Evolutionary conservation across 2,113 vertebrate genomes (phyloP), one percentile per base, ranked within the genome.

Genomic region (Anseranas semipalmata): DNA sequence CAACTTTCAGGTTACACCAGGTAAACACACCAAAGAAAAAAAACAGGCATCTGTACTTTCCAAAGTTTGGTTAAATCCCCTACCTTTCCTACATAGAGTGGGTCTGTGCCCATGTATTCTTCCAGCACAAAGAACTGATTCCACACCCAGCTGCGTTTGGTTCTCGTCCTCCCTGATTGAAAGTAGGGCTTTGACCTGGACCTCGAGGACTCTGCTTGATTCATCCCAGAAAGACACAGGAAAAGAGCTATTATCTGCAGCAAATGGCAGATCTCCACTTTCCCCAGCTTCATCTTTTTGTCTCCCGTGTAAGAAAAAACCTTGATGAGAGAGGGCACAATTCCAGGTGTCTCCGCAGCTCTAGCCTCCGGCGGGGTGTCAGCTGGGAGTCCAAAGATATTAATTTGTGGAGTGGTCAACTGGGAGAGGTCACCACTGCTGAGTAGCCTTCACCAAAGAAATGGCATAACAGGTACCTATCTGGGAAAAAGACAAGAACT

Each of bases 71-170:
- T 76, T 81, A 82, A 77, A 85, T 59, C 20, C 88, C 99, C 98
- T 98, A 99, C 99, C 99, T 99, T 99, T 95, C 99, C 99, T 80
- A 99, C 99, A 93, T 99, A 99, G 82, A 99, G 98, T 13, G 99
- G 99, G 74, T 99, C 99, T 33, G 98, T 99, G 88, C 99, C 99
- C 75, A 99, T 99, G 97, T 99, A 99, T 97, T 99, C 99, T 97
- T 99, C 99, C 97, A 99, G 98, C 58, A 99, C 99, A 97, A 99
- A 99, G 98, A 99, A 99, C 74, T 99, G 99, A 97, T 99, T 99
- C 99, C 99, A 99, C 95, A 99, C 99, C 99, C 99, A 99, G 98
- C 99, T 99, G 96, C 99, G 99, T 93, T 98, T 99, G 87, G 98
- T 98, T 96, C 99, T 98, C 5, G 97, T 95, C 86, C 98, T 98